A percentile compares a stretch with the other conserved stretches of the same genome.
Conservation (phyloP, 1,140 invertebrate genomes). For the Pentalonia nigronervosa region DNA sequence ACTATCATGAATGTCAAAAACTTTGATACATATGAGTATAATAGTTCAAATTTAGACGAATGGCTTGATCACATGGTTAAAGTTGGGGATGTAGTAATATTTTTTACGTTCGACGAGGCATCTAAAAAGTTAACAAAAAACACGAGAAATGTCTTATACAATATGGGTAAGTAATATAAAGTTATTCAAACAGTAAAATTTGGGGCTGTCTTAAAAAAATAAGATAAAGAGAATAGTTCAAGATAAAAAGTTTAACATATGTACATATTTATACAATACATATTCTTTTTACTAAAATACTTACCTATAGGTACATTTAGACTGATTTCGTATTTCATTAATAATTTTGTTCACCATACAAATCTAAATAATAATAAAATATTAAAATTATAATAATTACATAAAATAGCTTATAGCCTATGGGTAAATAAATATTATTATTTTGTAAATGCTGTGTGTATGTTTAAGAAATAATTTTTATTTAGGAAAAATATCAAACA, state of each 20-base stretch:
- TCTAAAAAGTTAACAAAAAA: slow-evolving; percentile 62
- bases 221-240: neutral
- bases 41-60: slow-evolving; percentile 61
- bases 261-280: neutral
- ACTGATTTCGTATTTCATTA: neutral
- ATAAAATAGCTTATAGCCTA: neutral
- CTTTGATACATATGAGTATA: slow-evolving; percentile 62
- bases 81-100: slow-evolving; percentile 61
- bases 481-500: neutral
- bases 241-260: neutral
- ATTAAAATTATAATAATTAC: neutral
- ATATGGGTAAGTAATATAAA: slow-evolving; percentile 59
- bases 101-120: slow-evolving; percentile 63
- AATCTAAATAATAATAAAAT: neutral
- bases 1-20: slow-evolving; percentile 61
- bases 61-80: slow-evolving; percentile 60
- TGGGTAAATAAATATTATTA: neutral
- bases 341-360: neutral
- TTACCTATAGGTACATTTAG: neutral
- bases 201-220: neutral
- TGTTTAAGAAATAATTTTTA: neutral
- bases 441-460: neutral
- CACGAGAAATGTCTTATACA: slow-evolving; percentile 61
- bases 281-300: no score
- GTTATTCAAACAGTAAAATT: neutral